Conservation (phyloP, 2,888 invertebrate genomes). For the Cryptus viduatorius region DNA sequence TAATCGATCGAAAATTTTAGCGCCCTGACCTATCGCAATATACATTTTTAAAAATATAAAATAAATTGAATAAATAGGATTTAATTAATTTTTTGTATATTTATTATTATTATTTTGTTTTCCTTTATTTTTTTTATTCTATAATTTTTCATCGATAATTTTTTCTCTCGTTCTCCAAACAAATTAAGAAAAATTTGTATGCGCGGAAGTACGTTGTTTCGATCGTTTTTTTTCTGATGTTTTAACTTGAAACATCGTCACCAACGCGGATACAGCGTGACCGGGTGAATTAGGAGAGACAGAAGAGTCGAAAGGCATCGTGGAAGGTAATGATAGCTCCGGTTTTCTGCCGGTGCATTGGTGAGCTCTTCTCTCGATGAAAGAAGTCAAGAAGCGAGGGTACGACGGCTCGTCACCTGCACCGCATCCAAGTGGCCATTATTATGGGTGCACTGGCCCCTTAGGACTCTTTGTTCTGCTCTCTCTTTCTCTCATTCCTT, state of each 20-base stretch:
- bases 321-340: constrained; percentile 61
- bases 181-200: no score
- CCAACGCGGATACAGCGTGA: constrained; percentile 45
- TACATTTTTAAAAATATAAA: no score
- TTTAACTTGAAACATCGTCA: constrained; percentile 6
- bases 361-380: constrained; percentile 39
- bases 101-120: no score
- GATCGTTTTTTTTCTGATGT: not conserved
- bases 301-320: constrained; percentile 56
- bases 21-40: no score
- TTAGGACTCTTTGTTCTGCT: constrained; percentile 66
- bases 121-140: no score
- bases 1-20: no score
- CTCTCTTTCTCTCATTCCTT: constrained; percentile 29
- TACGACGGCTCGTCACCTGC: constrained; percentile 65
- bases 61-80: no score
- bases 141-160: no score
- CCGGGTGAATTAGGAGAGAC: constrained; percentile 49
- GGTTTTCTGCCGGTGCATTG: constrained; percentile 49
- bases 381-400: constrained; percentile 43
- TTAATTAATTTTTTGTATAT: no score
- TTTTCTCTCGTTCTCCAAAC: no score
- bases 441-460: constrained; percentile 69
- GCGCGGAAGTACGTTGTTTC: no score
- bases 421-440: constrained; percentile 67